Evolutionary conservation across 2,888 invertebrate genomes (phyloP).

Genomic region (Caenorhabditis macrosperma): DNA sequence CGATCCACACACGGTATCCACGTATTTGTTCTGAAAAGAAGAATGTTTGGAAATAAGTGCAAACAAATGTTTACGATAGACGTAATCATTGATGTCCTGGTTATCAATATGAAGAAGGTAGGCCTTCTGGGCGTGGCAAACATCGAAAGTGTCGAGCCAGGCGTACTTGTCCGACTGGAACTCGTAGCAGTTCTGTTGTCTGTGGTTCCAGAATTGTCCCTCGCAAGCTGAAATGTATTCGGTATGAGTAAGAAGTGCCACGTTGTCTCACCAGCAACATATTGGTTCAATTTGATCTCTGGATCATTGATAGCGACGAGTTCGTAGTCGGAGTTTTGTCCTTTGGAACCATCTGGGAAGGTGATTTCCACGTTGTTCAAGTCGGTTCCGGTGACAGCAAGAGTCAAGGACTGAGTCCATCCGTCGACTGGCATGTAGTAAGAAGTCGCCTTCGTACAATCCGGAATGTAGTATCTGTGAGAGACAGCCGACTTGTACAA

Average conservation of each 20-base stretch:
- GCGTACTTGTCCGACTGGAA: background rate
- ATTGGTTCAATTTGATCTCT: conserved; percentile 63
- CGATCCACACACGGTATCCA: conserved; percentile 61
- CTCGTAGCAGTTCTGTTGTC: conserved; percentile 51
- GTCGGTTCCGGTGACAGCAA: conserved; percentile 63
- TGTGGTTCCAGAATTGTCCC: conserved; percentile 52
- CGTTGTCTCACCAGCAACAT: conserved; percentile 50
- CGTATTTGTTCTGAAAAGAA: conserved; percentile 51
- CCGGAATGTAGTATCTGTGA: conserved; percentile 52
- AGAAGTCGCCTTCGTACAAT: conserved; percentile 53
- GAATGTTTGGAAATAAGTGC: background rate
- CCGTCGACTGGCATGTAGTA: conserved; percentile 74
- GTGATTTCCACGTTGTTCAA: conserved; percentile 52
- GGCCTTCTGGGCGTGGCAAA: conserved; percentile 56
- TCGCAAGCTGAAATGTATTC: conserved; percentile 61
- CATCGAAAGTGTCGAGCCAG: conserved; percentile 55
- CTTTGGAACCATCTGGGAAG: conserved; percentile 62
- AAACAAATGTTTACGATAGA: conserved; percentile 39
- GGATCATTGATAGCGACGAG: conserved; percentile 57
- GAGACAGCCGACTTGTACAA: conserved; percentile 69
- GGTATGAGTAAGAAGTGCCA: background rate
- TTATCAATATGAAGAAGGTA: conserved; percentile 61
- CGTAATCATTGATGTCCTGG: conserved; percentile 48
- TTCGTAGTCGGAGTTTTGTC: conserved; percentile 50
- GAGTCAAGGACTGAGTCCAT: conserved; percentile 69